A percentile compares a stretch with the other conserved stretches of the same genome.
Evolutionary conservation across 2,113 vertebrate species (phyloP).

Genomic region (Fregata magnificens): DNA sequence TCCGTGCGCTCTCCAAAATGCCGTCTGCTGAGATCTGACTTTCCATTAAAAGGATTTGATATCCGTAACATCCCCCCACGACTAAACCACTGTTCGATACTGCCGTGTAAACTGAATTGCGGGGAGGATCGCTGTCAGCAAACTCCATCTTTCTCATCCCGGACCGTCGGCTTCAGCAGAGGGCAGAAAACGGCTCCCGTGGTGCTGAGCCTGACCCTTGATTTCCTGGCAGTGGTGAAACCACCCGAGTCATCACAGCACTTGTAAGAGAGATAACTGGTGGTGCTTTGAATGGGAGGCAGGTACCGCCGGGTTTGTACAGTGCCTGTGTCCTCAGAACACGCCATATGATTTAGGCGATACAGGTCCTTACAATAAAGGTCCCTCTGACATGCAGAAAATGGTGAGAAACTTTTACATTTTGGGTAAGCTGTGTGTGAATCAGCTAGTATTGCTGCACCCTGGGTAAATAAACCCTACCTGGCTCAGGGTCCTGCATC

Average conservation of each 20-base stretch:
- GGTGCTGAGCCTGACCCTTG: conserved; percentile 8
- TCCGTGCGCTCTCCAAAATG: background rate
- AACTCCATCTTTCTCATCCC: background rate
- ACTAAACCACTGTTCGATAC: background rate
- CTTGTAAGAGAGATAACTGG: background rate
- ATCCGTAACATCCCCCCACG: background rate
- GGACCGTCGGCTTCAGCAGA: rapidly evolving
- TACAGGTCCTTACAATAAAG: background rate
- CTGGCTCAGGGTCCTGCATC: background rate
- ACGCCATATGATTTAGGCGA: rapidly evolving
- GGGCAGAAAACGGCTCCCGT: background rate
- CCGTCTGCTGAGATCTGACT: background rate
- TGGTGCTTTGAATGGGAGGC: background rate
- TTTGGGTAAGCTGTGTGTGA: background rate
- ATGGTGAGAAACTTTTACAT: background rate
- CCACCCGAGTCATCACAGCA: background rate
- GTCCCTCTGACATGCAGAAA: background rate
- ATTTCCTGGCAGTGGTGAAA: background rate
- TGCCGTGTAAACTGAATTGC: background rate
- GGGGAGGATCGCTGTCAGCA: background rate
- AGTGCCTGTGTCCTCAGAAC: background rate
- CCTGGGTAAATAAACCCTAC: background rate
- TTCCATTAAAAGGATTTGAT: background rate
- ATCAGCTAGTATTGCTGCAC: background rate
- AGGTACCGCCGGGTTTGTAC: background rate